phyloP scores from a whole-genome alignment of 2,113 vertebrate species.

The Rhabdomys dilectus region DNA sequence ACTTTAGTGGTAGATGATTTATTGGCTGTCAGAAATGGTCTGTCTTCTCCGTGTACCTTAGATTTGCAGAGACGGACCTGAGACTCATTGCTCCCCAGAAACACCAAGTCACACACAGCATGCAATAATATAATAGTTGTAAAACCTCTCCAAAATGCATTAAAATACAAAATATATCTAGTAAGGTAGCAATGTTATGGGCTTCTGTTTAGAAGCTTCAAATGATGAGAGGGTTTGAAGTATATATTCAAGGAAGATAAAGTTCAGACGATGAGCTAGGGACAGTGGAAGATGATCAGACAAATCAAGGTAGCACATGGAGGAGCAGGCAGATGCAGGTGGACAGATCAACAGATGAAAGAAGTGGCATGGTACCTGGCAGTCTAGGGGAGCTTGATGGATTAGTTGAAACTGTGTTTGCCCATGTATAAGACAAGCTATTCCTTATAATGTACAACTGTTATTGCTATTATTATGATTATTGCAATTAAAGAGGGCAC shows the following conservation, averaged over 20 bases:
- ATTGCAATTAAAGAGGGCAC: neutral
- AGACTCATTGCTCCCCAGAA: neutral
- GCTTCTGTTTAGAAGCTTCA: neutral
- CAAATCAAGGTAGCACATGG: neutral
- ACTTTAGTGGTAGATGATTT: slow-evolving; percentile 3
- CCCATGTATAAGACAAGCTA: neutral
- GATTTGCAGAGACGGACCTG: slow-evolving; percentile 11
- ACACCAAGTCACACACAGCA: neutral
- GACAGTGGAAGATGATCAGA: neutral
- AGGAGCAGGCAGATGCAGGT: neutral
- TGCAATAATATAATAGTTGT: neutral
- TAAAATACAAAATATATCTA: neutral
- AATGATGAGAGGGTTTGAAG: neutral
- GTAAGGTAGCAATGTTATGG: neutral
- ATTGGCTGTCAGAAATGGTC: neutral
- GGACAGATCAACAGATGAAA: neutral
- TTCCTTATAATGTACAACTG: neutral
- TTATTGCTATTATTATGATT: neutral
- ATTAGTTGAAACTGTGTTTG: slow-evolving; percentile 14
- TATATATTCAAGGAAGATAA: neutral
- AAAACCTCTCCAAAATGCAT: neutral
- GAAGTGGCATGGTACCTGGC: neutral
- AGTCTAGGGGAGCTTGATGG: neutral
- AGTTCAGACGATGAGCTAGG: neutral
- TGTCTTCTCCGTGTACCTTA: neutral